A percentile compares a stretch with the other conserved stretches of the same genome.
Conservation (phyloP, 1,140 invertebrate species). For the Ganaspis sp. region DNA sequence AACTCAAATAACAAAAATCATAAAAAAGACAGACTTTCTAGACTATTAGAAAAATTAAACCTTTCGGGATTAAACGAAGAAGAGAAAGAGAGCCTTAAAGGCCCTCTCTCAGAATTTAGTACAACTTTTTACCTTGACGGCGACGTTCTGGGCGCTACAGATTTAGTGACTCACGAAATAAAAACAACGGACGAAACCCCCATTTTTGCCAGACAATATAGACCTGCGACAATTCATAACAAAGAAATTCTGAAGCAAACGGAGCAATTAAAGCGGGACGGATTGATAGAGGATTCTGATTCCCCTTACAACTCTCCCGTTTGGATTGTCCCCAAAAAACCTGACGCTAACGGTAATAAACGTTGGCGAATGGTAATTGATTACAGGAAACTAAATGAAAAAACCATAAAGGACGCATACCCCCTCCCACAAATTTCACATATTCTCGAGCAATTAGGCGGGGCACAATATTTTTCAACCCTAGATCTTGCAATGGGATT, state of each 20-base stretch:
- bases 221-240: neutral
- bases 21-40: neutral
- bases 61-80: neutral
- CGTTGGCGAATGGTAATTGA: conserved; percentile 13
- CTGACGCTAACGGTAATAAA: neutral
- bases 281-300: conserved; percentile 16
- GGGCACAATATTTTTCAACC: neutral
- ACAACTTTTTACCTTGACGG: neutral
- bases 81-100: neutral
- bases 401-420: neutral
- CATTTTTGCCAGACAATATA: neutral
- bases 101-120: neutral
- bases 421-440: neutral
- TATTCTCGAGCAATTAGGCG: conserved; percentile 4
- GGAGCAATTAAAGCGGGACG: neutral
- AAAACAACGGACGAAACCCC: neutral
- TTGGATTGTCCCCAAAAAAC: conserved; percentile 14
- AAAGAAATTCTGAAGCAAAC: conserved; percentile 7
- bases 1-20: neutral
- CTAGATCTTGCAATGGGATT: conserved; percentile 7
- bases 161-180: conserved; percentile 7
- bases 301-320: neutral
- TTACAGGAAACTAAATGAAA: conserved; percentile 7
- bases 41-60: neutral
- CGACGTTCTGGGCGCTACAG: conserved; percentile 11